These are phyloP conservation scores for Ctenodactylus gundi DNA, from an alignment of 2,113 vertebrate species.

Conservation along the genomic window DNA sequence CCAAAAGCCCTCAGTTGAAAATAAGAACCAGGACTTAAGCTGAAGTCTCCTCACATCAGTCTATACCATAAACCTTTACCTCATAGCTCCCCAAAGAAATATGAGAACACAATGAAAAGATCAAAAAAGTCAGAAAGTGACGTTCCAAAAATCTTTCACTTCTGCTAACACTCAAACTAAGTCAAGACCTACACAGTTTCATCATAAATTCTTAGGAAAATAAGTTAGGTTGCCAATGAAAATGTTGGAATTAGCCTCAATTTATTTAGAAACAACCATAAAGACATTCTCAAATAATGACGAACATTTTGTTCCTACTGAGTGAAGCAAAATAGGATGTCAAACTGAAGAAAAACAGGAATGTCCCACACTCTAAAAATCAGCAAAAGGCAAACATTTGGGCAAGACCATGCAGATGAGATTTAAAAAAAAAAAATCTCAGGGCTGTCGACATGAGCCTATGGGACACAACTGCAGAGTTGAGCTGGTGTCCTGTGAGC, in stretches of 20 bases:
- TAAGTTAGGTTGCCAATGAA: neutral
- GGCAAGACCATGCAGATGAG: too few species aligned
- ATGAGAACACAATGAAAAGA: neutral
- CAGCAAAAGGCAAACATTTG: neutral
- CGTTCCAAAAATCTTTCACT: neutral
- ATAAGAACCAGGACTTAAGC: neutral
- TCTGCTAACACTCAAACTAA: neutral
- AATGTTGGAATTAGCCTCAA: neutral
- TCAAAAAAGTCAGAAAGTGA: neutral
- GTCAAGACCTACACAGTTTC: neutral
- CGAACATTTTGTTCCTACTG: neutral
- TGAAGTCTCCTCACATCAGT: neutral
- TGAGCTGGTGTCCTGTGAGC: rapidly evolving
- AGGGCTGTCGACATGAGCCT: too few species aligned
- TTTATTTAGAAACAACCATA: neutral
- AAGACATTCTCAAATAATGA: neutral
- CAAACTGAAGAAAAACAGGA: conserved; percentile 2
- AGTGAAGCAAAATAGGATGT: neutral
- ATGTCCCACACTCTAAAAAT: neutral
- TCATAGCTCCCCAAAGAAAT: neutral
- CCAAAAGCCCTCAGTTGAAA: neutral
- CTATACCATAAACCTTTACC: neutral
- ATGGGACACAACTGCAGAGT: rapidly evolving
- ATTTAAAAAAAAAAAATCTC: neutral
- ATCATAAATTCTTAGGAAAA: conserved; percentile 27